Base-by-base conservation (phyloP, 37 sponge, comb jelly and placozoan genomes). In the Mnemiopsis leidyi region DNA sequence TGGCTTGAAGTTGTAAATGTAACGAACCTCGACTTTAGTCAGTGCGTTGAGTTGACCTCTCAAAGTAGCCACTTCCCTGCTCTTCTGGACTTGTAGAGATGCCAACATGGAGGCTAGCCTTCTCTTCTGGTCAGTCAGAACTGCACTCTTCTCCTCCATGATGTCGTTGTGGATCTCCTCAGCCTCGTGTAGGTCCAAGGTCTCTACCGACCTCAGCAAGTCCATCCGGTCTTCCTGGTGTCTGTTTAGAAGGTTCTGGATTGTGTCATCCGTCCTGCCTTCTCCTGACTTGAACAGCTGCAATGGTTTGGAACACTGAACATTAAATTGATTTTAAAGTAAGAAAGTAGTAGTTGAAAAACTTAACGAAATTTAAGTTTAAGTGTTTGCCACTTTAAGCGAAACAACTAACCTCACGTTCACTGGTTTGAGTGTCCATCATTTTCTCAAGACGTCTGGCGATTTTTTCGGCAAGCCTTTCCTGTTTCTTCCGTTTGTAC, bases 1-100 rank as follows among this genome's bases (percentile, higher is more conserved):
- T n/a, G n/a, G n/a, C n/a, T n/a, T n/a, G n/a, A n/a, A n/a, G n/a
- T n/a, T n/a, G n/a, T n/a, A n/a, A n/a, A 18, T 61, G 18, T 61
- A 28, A 69, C 30, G 16, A 16, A 85, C 90, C 90, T 85, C 90
- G n/a, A 85, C 90, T 85, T 85, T 85, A 25, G 90, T 85, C 61
- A 85, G 90, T 0, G 90, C 38, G 90, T 33, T 85, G 90, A 85
- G 90, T 29, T 85, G 90, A n/a, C 90, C 90, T n/a, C 90, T 28
- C 36, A 85, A 29, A 3, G 90, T 85, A 3, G 90, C 90, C 20
- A 85, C 90, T 25, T 85, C 90, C 61, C 90, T 85, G 30, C 90
- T 85, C 90, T 85, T 85, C 48, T 85, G 61, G 21, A 85, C 90
- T 39, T 85, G 90, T 28, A 85, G 35, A 7, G 38, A 28, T 39